Evolutionary conservation across 1,140 invertebrate species (phyloP), one percentile per base, ranked within the genome.

Genomic region (Neelides sp.): DNA sequence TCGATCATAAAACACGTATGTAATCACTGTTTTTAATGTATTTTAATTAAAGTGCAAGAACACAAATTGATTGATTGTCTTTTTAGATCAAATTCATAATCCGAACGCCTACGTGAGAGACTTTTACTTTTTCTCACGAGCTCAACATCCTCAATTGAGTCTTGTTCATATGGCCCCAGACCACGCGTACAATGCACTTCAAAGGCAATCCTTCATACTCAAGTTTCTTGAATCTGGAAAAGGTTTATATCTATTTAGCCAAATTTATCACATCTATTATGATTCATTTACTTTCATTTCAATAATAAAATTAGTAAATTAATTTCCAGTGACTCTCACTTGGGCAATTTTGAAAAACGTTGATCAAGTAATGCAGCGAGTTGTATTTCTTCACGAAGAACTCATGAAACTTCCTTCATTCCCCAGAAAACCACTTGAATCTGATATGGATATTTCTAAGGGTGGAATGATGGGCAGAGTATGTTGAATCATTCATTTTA

Each of bases 331-430:
- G 0, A 72, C 87, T 43, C 67, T 89, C 1, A 88, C 84, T 1
- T 89, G 85, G 85, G 85, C 85, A 1, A 89, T 89, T 58, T 72
- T 89, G 26, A 89, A 89, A 36, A 58, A 57, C 39, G 55, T 61
- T 2, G 65, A 65, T 55, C 65, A 85, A 78, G 79, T 94, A 8
- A 87, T 93, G 2, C 91, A 95, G 71, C 76, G 85, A 43, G 91
- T 96, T 1, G 89, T 96, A n/a, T 98, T 98, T 66, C 74, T 99
- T 10, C 94, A 99, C 67, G 96, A 99, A 66, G 96, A 99, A 70
- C 73, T 99, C 0, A 95, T 95, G 78, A 98, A 99, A 69, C 70
- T 98, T 24, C 95, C 94, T 0, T 90, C 93, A 0, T 99, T 99
- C 71, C 96, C 96, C 0, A 75, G 96, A 40, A 98, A 98, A 72